phyloP scores from a whole-genome alignment of 2,888 invertebrate species.

The Euspilapteryx auroguttella region DNA sequence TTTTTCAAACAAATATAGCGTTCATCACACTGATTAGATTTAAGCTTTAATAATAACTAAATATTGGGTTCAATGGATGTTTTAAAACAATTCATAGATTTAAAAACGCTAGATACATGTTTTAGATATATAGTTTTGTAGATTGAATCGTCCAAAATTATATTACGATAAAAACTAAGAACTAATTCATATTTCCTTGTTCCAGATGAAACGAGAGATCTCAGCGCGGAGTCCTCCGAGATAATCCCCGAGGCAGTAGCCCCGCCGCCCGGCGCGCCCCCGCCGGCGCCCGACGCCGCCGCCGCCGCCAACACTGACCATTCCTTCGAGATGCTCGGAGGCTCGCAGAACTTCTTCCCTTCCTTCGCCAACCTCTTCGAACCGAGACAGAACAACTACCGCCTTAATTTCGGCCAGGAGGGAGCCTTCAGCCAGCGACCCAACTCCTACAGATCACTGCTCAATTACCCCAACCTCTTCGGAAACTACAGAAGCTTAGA shows the following conservation, averaged over 20 bases:
- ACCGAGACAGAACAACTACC: constrained; percentile 52
- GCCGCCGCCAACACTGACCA: constrained; percentile 31
- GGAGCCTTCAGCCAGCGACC: constrained; percentile 65
- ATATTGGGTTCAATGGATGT: no score
- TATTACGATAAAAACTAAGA: no score
- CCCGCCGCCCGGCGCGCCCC: constrained; percentile 25
- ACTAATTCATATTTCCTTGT: no score
- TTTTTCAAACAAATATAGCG: no score
- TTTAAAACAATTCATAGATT: no score
- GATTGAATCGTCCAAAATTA: no score
- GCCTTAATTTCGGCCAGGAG: constrained; percentile 63
- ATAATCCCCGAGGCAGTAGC: constrained; percentile 43
- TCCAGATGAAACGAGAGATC: constrained; percentile 40
- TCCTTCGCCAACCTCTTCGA: constrained; percentile 72
- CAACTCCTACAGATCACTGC: constrained; percentile 42
- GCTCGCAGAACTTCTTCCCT: constrained; percentile 76
- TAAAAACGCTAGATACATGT: no score
- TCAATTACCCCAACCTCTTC: constrained; percentile 46
- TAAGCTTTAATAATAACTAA: no score
- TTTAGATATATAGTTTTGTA: no score
- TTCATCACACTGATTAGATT: no score
- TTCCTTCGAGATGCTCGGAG: constrained; percentile 55
- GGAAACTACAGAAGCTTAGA: constrained; percentile 36
- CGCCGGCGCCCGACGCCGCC: constrained; percentile 8
- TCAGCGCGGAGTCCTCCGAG: constrained; percentile 48